Percentiles rank a stretch among this genome's conserved stretches.
Evolutionary conservation across 2,797 vertebrate genomes (phyloP).

Genomic region (Leptatherina wallacei): DNA sequence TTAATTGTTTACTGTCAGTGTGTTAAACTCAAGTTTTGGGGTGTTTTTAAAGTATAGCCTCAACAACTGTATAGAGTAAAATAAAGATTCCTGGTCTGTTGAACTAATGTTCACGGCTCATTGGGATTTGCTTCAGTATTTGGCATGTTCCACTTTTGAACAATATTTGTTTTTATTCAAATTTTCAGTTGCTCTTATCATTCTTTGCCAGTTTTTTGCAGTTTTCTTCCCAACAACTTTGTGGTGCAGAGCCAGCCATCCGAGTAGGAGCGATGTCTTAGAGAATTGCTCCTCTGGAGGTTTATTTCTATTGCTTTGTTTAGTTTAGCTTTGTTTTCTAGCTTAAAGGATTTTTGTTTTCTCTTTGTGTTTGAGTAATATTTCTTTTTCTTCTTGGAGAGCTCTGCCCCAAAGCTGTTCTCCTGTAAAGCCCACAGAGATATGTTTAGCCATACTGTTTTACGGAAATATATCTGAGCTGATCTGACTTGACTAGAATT

Average conservation of each 20-base stretch:
- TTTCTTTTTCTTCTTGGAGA: conserved; percentile 33
- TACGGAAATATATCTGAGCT: conserved; percentile 15
- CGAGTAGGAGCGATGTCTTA: conserved; percentile 46
- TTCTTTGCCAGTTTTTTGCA: conserved; percentile 24
- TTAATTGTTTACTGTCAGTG: not conserved
- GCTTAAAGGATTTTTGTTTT: conserved; percentile 25
- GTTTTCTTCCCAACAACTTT: conserved; percentile 26
- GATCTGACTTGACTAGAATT: not conserved
- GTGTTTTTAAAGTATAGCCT: not conserved
- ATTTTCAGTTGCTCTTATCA: conserved; percentile 22
- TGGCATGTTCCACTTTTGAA: conserved; percentile 6
- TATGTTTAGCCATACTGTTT: conserved; percentile 11
- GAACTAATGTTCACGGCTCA: not conserved
- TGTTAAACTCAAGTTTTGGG: not conserved
- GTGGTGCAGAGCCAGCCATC: conserved; percentile 30
- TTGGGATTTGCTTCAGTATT: conserved; percentile 7
- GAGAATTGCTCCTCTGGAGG: conserved; percentile 54
- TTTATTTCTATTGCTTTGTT: conserved; percentile 30
- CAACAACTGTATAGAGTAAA: not conserved
- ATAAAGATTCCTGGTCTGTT: not conserved
- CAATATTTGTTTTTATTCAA: not conserved
- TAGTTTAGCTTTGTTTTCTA: conserved; percentile 13
- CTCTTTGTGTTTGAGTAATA: not conserved
- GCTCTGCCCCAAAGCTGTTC: conserved; percentile 10
- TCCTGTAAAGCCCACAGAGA: conserved; percentile 26